Conservation (phyloP, 2,797 vertebrate genomes). For the Gallinago solitaria region DNA sequence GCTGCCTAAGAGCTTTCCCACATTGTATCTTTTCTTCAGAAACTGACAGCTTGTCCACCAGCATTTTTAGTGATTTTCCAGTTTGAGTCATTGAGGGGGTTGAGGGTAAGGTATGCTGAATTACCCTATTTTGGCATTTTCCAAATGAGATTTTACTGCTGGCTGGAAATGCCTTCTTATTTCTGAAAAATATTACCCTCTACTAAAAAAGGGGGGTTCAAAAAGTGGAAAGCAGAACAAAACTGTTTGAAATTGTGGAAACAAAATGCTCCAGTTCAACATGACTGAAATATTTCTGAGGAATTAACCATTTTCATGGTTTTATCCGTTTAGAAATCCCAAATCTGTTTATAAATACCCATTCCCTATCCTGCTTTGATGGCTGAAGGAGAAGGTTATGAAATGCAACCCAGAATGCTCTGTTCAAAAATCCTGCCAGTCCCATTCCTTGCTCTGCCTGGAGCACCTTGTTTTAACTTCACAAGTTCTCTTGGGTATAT, state of each 20-base stretch:
- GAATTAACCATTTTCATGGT: neutral
- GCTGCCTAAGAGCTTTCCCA: neutral
- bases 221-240: neutral
- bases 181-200: neutral
- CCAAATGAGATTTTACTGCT: neutral
- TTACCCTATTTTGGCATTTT: neutral
- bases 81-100: neutral
- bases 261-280: neutral
- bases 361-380: neutral
- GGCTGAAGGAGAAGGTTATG: neutral
- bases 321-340: neutral
- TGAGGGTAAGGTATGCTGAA: neutral
- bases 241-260: neutral
- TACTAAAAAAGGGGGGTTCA: neutral
- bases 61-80: neutral
- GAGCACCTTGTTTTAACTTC: neutral
- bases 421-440: neutral
- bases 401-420: neutral
- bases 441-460: neutral
- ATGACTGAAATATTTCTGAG: neutral
- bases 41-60: neutral
- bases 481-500: neutral
- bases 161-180: neutral
- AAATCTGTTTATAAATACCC: neutral
- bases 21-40: constrained; percentile 7